These are phyloP conservation scores for Saguinus midas DNA, from an alignment of 2,113 vertebrate species.

Conservation along the genomic window DNA sequence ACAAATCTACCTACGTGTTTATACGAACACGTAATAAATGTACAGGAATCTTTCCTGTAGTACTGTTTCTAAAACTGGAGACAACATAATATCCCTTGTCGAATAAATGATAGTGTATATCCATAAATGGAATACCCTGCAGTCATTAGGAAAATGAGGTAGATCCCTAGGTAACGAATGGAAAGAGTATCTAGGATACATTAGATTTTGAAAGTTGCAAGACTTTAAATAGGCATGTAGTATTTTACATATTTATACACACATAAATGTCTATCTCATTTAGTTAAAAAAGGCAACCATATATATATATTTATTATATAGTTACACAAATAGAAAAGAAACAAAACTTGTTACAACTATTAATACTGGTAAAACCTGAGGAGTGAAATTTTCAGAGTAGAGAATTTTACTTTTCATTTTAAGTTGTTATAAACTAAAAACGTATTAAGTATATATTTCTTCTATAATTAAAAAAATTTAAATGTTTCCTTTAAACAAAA, in stretches of 20 bases:
- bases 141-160: not conserved
- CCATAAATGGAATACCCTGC: not conserved
- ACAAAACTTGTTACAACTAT: not conserved
- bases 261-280: not conserved
- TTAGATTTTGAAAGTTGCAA: conserved; percentile 19
- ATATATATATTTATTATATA: not conserved
- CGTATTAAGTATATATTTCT: conserved; percentile 2
- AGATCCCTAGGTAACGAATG: not conserved
- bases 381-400: conserved; percentile 19
- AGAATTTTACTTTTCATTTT: conserved; percentile 42
- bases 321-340: not conserved
- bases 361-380: not conserved
- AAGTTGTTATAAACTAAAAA: conserved; percentile 42
- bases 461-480: conserved; percentile 12
- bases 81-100: conserved; percentile 35
- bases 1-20: conserved; percentile 28
- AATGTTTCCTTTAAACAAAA: conserved; percentile 49
- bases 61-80: not conserved
- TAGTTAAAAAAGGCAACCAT: not conserved
- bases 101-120: not conserved
- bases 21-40: conserved; percentile 43
- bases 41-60: conserved; percentile 23
- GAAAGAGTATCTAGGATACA: conserved; percentile 3
- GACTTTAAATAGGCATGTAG: not conserved
- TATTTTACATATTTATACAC: conserved; percentile 4